These are phyloP conservation scores for Ciconia nigra DNA, from an alignment of 2,797 vertebrate species.

Conservation along the genomic window DNA sequence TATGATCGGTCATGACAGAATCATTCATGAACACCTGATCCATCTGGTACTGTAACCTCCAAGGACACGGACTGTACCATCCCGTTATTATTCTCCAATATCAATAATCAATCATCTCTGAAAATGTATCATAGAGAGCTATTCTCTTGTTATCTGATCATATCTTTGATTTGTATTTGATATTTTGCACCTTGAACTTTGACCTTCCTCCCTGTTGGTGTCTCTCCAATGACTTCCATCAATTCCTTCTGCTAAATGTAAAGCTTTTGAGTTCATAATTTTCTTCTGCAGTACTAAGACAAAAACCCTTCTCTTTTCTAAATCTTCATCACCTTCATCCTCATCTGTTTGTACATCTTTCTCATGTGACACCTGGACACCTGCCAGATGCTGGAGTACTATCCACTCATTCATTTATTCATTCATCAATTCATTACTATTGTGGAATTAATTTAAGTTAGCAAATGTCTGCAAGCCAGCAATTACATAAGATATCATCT, in stretches of 20 bases:
- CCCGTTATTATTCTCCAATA: neutral
- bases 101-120: neutral
- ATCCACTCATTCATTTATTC: neutral
- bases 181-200: neutral
- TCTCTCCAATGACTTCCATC: neutral
- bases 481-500: neutral
- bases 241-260: neutral
- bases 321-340: neutral
- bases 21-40: neutral
- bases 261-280: neutral
- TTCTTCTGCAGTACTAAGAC: neutral
- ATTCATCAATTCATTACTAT: neutral
- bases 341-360: neutral
- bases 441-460: neutral
- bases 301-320: neutral
- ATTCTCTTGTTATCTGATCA: neutral
- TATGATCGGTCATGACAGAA: neutral
- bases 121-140: neutral
- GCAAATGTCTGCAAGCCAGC: neutral
- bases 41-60: neutral
- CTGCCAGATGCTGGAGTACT: neutral
- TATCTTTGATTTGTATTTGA: neutral
- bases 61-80: neutral
- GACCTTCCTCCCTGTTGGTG: neutral
- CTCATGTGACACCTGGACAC: neutral